Percentiles rank a stretch among this genome's conserved stretches.
Conservation (phyloP, 2,888 invertebrate genomes). For the Conchocele bisecta region DNA sequence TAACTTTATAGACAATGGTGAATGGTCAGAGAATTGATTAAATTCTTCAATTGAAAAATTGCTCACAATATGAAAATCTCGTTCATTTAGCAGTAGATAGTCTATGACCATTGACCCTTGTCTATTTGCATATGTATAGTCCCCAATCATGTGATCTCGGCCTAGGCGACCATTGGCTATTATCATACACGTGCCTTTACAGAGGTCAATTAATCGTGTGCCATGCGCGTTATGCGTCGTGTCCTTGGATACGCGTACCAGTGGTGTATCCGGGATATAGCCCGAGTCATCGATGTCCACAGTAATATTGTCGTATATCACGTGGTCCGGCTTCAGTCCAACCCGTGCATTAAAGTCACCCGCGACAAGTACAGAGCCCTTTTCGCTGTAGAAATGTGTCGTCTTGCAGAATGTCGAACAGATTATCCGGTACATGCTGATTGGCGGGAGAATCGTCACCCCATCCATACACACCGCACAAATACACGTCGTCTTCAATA, state of each 20-base stretch:
- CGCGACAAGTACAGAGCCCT: not conserved
- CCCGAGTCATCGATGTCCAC: not conserved
- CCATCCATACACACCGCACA: slow-evolving; percentile 40
- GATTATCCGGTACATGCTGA: slow-evolving; percentile 18
- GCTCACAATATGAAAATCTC: no score
- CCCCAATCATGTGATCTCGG: no score
- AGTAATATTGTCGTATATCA: not conserved
- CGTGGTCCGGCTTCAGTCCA: not conserved
- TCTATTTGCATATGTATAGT: no score
- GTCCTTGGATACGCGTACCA: not conserved
- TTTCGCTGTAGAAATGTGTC: slow-evolving; percentile 3
- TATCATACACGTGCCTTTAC: slow-evolving; percentile 9
- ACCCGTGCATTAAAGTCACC: slow-evolving; percentile 21
- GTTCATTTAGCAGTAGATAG: no score
- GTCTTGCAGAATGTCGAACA: slow-evolving; percentile 26
- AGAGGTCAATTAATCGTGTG: not conserved
- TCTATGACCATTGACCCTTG: no score
- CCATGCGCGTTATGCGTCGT: not conserved
- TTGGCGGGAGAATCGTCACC: slow-evolving; percentile 34
- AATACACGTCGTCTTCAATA: slow-evolving; percentile 23
- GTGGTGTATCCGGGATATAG: slow-evolving; percentile 11
- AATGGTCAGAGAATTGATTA: no score
- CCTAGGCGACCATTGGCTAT: no score
- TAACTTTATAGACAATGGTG: no score
- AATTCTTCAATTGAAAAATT: no score